Conservation (phyloP, 2,113 vertebrate genomes). For the Macaca fascicularis region DNA sequence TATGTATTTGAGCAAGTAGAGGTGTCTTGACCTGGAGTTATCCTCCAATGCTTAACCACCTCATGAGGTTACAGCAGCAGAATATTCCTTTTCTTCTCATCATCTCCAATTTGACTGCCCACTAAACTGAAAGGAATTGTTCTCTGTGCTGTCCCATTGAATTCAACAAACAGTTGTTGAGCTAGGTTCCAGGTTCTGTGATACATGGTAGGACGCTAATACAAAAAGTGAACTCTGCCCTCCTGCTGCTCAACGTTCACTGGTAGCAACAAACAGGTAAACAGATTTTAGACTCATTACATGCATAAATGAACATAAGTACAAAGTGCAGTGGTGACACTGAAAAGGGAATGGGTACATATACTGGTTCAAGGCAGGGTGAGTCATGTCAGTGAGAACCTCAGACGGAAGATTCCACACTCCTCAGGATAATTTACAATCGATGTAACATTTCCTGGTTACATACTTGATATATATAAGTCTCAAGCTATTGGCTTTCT, state of each 20-base stretch:
- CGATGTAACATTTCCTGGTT: background rate
- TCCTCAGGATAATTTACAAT: background rate
- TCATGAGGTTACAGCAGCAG: background rate
- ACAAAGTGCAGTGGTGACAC: rapidly evolving
- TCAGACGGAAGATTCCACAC: background rate
- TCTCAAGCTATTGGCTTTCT: background rate
- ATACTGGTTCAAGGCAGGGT: background rate
- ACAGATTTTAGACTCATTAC: background rate
- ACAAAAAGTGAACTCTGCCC: background rate
- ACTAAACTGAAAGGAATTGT: background rate
- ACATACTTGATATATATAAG: background rate
- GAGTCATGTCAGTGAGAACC: background rate
- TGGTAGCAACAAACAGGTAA: background rate
- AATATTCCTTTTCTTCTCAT: background rate
- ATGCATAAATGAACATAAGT: background rate
- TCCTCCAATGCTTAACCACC: background rate
- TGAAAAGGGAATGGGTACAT: rapidly evolving
- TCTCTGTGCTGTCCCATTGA: background rate
- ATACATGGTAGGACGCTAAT: rapidly evolving
- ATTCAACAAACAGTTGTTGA: background rate
- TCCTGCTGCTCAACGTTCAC: background rate
- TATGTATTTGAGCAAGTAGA: constrained; percentile 4
- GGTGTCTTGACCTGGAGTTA: background rate
- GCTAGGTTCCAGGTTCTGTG: background rate
- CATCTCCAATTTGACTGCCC: background rate